Evolutionary conservation across 2,113 vertebrate genomes (phyloP).

Genomic region (Ctenodactylus gundi): DNA sequence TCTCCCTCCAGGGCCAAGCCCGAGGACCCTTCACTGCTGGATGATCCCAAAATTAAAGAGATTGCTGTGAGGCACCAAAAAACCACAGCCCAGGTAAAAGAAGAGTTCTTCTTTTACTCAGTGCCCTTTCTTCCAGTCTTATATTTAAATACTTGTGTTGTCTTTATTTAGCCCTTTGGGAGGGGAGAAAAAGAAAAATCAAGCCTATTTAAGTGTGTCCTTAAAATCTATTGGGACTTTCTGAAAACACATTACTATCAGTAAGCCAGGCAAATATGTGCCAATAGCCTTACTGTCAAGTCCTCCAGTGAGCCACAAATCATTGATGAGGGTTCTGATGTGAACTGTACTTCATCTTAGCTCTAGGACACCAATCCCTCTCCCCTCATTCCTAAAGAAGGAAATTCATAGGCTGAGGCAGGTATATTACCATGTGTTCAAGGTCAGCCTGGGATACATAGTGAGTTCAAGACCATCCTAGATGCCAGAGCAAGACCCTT

Average conservation of each 20-base stretch:
- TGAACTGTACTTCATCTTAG: too few relatives aligned
- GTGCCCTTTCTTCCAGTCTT: background rate
- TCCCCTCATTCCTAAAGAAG: background rate
- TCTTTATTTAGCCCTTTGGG: background rate
- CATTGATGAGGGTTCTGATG: background rate
- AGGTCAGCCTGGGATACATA: too few relatives aligned
- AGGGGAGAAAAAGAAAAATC: background rate
- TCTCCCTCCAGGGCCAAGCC: constrained; percentile 83
- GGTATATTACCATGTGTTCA: too few relatives aligned
- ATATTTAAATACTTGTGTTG: background rate
- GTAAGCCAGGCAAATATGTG: background rate
- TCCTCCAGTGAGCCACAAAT: accelerated
- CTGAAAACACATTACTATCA: background rate
- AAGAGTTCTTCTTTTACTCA: too few relatives aligned
- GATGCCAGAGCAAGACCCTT: too few relatives aligned
- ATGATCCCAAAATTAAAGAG: too few relatives aligned
- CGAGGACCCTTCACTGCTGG: constrained; percentile 86
- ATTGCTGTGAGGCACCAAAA: constrained; percentile 71
- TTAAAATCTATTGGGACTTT: background rate
- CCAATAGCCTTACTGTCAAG: background rate
- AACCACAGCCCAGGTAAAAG: background rate
- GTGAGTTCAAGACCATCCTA: too few relatives aligned
- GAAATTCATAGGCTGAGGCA: background rate
- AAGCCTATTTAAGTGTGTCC: background rate
- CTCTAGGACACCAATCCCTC: background rate